Percentiles rank a stretch among this genome's conserved stretches.
Evolutionary conservation across 2,888 invertebrate genomes (phyloP).

Genomic region (Atherix ibis): DNA sequence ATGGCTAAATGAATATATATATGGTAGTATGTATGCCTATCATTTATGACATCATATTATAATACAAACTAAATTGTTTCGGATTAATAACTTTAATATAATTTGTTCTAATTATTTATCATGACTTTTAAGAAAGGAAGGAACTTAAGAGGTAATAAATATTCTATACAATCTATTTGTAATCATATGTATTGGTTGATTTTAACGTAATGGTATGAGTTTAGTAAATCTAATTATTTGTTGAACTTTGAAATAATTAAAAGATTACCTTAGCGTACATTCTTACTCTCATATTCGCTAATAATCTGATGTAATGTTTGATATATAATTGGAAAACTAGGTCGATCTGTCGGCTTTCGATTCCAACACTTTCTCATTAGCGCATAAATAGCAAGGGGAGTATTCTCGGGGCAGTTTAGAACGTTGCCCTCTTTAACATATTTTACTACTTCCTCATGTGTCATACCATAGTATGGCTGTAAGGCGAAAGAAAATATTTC

Average conservation of each 20-base stretch:
- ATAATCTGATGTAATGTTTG: constrained; percentile 58
- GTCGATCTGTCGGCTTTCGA: constrained; percentile 67
- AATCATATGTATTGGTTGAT: too few relatives aligned
- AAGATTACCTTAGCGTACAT: constrained; percentile 15
- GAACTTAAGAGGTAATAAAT: too few relatives aligned
- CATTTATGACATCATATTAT: too few relatives aligned
- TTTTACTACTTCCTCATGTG: constrained; percentile 90
- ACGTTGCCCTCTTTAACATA: constrained; percentile 89
- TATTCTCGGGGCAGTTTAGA: constrained; percentile 78
- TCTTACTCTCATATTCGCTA: constrained; percentile 29
- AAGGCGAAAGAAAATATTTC: constrained; percentile 93
- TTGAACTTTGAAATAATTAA: background rate
- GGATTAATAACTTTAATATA: too few relatives aligned
- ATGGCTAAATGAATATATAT: too few relatives aligned
- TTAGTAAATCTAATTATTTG: background rate
- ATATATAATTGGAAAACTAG: constrained; percentile 68
- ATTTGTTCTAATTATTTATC: too few relatives aligned
- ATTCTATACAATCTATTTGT: too few relatives aligned
- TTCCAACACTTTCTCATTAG: constrained; percentile 92
- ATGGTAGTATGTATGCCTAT: too few relatives aligned
- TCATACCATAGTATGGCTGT: constrained; percentile 94
- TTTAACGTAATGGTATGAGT: background rate
- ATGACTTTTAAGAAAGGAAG: too few relatives aligned
- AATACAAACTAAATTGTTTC: too few relatives aligned
- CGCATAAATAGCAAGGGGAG: constrained; percentile 71